Evolutionary conservation across 2,888 invertebrate genomes (phyloP), one percentile per base, ranked within the genome.

Genomic region (Lottia gigantea): DNA sequence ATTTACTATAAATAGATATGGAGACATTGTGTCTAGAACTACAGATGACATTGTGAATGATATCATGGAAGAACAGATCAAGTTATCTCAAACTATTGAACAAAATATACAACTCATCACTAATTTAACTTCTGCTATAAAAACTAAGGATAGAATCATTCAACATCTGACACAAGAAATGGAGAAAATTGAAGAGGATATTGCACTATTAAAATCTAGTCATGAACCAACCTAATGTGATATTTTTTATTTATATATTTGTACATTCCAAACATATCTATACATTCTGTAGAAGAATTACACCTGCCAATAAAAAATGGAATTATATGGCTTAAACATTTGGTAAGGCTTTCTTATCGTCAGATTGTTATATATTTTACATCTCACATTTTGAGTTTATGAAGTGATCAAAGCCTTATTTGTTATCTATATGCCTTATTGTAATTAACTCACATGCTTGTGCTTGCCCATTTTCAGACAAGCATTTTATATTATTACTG

Each of bases 241-340:
- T 40, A 40, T 40, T n/a, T 31, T 31, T 31, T 31, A 31, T 31
- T 1, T 40, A 11, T 40, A 40, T 40, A 40, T 40, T 4, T 31
- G 31, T 31, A 4, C 6, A 31, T 31, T 31, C 31, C 31, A 31
- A 31, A 31, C 3, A 31, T 31, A 31, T 31, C 26, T 46, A 4
- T 46, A 4, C 15, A 16, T n/a, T 19, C 63, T 25, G 23, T 26
- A n/a, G 64, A 68, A 16, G 46, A 71, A 45, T 46, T 19, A 6
- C 64, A 61, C 6, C 72, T 67, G 16, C 31, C 31, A 31, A 31
- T 31, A 31, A n/a, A n/a, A n/a, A n/a, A 40, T 40, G 40, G 8
- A 40, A 40, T 40, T 40, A 11, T 40, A 40, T 40, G 40, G 11
- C 40, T 6, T 31, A 4, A 31, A 4, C 31, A 4, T 6, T 31